phyloP scores from a whole-genome alignment of 2,888 invertebrate species.

The Acanthosepion pharaonis region DNA sequence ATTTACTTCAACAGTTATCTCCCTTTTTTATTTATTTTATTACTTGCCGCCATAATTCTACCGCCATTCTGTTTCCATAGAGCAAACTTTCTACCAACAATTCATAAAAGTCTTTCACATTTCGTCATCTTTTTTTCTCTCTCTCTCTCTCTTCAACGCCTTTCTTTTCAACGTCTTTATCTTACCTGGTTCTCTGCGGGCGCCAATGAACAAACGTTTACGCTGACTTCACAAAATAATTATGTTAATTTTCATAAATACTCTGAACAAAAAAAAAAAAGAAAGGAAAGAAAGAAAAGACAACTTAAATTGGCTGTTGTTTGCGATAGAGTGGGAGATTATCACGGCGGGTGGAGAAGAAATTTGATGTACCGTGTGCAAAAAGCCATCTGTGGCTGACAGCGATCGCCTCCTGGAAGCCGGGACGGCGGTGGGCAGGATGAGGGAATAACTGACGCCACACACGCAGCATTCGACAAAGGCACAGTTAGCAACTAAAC shows the following conservation, averaged over 20 bases:
- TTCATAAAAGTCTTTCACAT: not conserved
- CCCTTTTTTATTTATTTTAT: no score
- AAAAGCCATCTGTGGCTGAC: conserved; percentile 21
- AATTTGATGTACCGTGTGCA: conserved; percentile 20
- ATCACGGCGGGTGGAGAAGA: not conserved
- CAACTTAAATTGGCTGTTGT: not conserved
- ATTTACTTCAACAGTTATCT: no score
- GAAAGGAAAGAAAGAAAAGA: not conserved
- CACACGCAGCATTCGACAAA: not conserved
- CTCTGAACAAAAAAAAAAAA: not conserved
- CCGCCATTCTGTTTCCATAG: no score
- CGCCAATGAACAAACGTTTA: not conserved
- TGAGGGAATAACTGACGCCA: not conserved
- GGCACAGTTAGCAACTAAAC: conserved; percentile 33
- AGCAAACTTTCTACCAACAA: not conserved
- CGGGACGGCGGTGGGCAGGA: not conserved
- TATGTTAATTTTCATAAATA: conserved; percentile 21
- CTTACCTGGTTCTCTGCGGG: not conserved
- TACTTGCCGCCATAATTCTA: no score
- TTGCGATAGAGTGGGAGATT: conserved; percentile 3
- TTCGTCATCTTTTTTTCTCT: not conserved
- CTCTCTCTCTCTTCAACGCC: not conserved
- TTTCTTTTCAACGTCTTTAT: not conserved
- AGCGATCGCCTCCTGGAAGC: not conserved
- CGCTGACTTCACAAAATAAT: conserved; percentile 13